A percentile compares a stretch with the other conserved stretches of the same genome.
These are phyloP conservation scores for Podargus strigoides DNA, from an alignment of 2,797 vertebrate genomes.

Conservation along the genomic window DNA sequence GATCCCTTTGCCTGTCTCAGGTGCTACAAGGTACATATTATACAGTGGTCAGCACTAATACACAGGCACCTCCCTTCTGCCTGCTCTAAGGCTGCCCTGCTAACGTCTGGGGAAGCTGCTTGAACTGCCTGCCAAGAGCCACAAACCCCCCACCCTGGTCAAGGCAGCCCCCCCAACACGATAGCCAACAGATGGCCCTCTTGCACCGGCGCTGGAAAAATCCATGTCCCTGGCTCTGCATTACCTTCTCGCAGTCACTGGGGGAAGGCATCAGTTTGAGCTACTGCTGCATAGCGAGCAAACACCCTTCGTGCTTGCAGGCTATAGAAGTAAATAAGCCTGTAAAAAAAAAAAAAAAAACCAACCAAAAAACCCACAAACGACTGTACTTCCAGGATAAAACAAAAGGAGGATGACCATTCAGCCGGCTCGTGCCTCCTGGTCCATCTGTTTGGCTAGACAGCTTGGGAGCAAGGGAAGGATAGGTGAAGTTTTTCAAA, in stretches of 20 bases:
- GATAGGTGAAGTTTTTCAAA: not conserved
- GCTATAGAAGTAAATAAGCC: not conserved
- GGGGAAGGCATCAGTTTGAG: not conserved
- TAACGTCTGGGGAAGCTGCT: not conserved
- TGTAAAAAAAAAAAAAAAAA: no score
- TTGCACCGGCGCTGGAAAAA: conserved; percentile 7
- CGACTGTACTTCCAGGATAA: not conserved
- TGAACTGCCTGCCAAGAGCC: not conserved
- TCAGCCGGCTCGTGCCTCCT: not conserved
- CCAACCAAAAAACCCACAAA: no score
- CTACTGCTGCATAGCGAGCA: not conserved
- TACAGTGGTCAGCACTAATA: not conserved
- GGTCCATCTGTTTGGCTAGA: not conserved
- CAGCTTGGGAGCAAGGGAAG: not conserved
- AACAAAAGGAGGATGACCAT: not conserved
- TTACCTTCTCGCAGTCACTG: not conserved
- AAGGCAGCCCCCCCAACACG: not conserved
- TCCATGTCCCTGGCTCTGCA: not conserved
- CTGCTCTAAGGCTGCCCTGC: not conserved
- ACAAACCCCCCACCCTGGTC: not conserved
- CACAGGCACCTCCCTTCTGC: not conserved
- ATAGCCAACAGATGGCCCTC: conserved; percentile 43
- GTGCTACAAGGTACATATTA: not conserved
- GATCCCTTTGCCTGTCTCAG: rapidly evolving
- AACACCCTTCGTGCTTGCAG: not conserved